Conservation (phyloP, 2,113 vertebrate species). For the Corythornis vintsioides region DNA sequence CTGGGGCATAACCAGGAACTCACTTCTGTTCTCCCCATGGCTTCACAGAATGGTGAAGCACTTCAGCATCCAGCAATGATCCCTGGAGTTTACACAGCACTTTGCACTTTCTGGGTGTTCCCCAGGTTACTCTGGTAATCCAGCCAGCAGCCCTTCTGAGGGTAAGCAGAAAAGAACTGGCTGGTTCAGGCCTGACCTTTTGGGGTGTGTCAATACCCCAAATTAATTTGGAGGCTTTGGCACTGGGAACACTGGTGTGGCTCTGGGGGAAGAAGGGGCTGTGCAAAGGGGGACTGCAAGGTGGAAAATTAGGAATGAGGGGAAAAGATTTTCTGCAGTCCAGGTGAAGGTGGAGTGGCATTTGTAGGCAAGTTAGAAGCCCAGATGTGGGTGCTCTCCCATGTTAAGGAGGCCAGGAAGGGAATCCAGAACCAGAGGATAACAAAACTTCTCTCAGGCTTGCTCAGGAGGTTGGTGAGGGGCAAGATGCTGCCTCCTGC, state of each 20-base stretch:
- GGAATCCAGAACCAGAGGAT: not conserved
- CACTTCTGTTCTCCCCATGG: not conserved
- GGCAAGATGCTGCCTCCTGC: not conserved
- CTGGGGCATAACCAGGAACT: not conserved
- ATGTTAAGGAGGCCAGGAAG: not conserved
- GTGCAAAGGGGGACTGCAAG: not conserved
- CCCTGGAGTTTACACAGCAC: rapidly evolving
- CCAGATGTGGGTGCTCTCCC: not conserved
- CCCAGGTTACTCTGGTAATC: not conserved
- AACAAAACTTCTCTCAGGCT: not conserved
- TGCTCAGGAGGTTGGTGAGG: not conserved
- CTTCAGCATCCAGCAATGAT: not conserved
- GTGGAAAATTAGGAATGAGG: not conserved
- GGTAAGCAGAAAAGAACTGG: not conserved
- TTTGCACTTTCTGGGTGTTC: not conserved
- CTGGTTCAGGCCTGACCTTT: not conserved
- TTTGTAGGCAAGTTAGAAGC: not conserved
- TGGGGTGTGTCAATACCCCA: not conserved
- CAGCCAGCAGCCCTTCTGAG: not conserved
- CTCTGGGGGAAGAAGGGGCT: not conserved
- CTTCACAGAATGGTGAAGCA: rapidly evolving
- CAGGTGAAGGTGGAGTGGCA: not conserved
- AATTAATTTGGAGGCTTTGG: not conserved
- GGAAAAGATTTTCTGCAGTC: not conserved
- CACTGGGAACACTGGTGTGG: rapidly evolving